These are phyloP conservation scores for Aphidoletes aphidimyza DNA, from an alignment of 2,888 invertebrate species.

Conservation along the genomic window DNA sequence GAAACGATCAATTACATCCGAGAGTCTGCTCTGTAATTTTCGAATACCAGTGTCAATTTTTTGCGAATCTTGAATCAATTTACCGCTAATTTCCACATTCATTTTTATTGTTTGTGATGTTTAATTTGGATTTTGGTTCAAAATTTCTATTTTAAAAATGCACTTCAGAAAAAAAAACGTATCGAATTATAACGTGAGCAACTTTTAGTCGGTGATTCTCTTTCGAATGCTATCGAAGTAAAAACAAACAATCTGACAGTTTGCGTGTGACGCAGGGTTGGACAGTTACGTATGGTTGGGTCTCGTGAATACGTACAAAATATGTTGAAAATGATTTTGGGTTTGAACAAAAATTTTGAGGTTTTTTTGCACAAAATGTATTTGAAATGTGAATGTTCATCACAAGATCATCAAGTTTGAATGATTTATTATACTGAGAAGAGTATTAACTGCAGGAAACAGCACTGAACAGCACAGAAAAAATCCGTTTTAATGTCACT, in stretches of 20 bases:
- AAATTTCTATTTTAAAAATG: background rate
- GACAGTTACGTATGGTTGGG: background rate
- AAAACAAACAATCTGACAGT: background rate
- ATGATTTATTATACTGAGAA: too few relatives aligned
- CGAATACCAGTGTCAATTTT: constrained; percentile 5
- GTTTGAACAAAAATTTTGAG: too few relatives aligned
- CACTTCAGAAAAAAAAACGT: background rate
- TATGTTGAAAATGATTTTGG: too few relatives aligned
- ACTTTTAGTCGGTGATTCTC: background rate
- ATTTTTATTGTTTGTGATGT: background rate
- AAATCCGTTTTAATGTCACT: too few relatives aligned
- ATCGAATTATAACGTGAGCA: background rate
- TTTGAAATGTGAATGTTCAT: too few relatives aligned
- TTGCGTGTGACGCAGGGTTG: background rate
- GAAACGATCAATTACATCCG: constrained; percentile 3
- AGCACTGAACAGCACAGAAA: too few relatives aligned
- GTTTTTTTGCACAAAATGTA: too few relatives aligned
- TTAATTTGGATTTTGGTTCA: background rate
- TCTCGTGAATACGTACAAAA: background rate
- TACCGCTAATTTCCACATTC: background rate
- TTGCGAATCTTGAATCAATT: background rate
- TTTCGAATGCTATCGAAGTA: background rate
- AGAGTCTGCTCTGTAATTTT: background rate
- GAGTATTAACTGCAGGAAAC: too few relatives aligned
- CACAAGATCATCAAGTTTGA: too few relatives aligned